Conservation (phyloP, 1,140 invertebrate genomes). For the Mycetomoellerius zeteki region DNA sequence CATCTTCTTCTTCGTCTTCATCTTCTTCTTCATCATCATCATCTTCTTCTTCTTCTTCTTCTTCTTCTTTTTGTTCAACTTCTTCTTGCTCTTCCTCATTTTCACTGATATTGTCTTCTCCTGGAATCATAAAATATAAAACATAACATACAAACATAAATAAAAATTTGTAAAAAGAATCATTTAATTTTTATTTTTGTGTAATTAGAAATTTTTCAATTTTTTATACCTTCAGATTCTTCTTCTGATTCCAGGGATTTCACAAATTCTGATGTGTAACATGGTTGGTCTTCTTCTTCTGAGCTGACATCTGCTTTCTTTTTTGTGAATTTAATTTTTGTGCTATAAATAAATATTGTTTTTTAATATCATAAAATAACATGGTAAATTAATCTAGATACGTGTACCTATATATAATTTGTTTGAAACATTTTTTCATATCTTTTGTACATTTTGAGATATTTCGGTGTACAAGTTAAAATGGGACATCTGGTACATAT, state of each 20-base stretch:
- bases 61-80: too few species aligned
- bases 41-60: too few species aligned
- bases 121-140: slow-evolving; percentile 44
- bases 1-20: slow-evolving; percentile 92
- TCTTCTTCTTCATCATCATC: slow-evolving; percentile 89
- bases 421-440: too few species aligned
- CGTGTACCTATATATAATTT: background rate
- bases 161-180: background rate
- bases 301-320: slow-evolving; percentile 78
- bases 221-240: slow-evolving; percentile 77
- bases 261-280: slow-evolving; percentile 1
- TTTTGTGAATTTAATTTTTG: slow-evolving; percentile 70
- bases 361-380: too few species aligned
- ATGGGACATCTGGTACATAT: too few species aligned
- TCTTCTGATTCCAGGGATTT: slow-evolving; percentile 73
- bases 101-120: slow-evolving; percentile 78
- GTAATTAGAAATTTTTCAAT: background rate
- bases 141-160: background rate
- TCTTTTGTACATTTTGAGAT: too few species aligned
- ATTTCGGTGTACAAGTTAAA: too few species aligned
- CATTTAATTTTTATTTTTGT: background rate
- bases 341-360: slow-evolving; percentile 57
- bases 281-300: slow-evolving; percentile 73
- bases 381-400: too few species aligned
- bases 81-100: slow-evolving; percentile 18